A percentile compares a stretch with the other conserved stretches of the same genome.
Conservation (phyloP, 2,888 invertebrate species). For the Torymus auratus region DNA sequence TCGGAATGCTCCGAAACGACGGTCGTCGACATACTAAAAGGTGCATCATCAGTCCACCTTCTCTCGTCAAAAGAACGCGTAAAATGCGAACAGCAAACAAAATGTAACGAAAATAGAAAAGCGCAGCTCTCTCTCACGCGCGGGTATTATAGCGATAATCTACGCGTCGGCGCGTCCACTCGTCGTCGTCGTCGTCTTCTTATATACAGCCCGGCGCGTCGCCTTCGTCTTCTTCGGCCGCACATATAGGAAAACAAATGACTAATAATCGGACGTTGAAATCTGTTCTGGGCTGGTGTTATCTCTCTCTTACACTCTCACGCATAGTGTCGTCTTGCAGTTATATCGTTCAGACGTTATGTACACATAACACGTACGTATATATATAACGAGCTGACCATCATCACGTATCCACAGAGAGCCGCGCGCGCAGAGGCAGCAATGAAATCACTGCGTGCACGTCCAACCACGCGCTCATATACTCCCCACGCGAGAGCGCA, state of each 20-base stretch:
- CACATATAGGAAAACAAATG: slow-evolving; percentile 21
- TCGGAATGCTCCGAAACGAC: not conserved
- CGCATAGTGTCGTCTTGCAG: not conserved
- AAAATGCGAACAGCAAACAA: slow-evolving; percentile 1
- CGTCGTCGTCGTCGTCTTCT: no score
- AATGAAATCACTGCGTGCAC: slow-evolving; percentile 22
- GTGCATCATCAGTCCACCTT: not conserved
- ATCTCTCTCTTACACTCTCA: not conserved
- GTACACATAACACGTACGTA: no score
- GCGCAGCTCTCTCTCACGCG: not conserved
- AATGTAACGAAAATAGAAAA: not conserved
- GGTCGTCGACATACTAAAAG: not conserved
- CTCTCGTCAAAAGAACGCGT: not conserved
- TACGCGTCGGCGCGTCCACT: no score
- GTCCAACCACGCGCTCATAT: not conserved
- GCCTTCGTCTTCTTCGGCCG: not conserved
- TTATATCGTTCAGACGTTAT: slow-evolving; percentile 18
- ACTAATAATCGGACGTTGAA: slow-evolving; percentile 24
- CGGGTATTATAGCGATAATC: no score
- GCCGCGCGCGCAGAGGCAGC: not conserved
- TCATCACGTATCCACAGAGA: not conserved
- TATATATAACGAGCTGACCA: no score
- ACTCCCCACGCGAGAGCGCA: no score
- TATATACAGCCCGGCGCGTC: no score
- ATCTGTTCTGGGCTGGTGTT: not conserved